Conservation (phyloP, 2,888 invertebrate species). For the Dascillus cervinus region DNA sequence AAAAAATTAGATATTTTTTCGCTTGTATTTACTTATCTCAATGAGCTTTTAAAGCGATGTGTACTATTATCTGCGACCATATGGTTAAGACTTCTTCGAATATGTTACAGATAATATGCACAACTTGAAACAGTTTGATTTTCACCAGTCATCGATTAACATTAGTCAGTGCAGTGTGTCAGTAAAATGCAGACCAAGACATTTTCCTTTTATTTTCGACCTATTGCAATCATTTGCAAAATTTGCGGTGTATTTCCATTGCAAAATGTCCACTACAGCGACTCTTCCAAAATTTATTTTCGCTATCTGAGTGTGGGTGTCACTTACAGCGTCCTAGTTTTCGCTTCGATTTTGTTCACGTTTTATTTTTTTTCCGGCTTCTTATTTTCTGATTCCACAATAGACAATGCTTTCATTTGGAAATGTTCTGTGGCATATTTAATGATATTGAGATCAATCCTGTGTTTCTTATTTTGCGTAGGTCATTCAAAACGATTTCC, state of each 20-base stretch:
- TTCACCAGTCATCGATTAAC: too few species aligned
- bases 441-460: constrained; percentile 6
- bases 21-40: too few species aligned
- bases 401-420: constrained; percentile 3
- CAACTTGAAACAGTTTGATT: too few species aligned
- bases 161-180: too few species aligned
- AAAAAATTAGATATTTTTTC: too few species aligned
- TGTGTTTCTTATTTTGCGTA: constrained; percentile 9
- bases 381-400: constrained; percentile 7
- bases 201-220: constrained; percentile 25
- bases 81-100: too few species aligned
- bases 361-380: constrained; percentile 16
- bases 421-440: constrained; percentile 6
- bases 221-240: constrained; percentile 20
- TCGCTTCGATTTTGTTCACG: constrained; percentile 8
- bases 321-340: constrained; percentile 17
- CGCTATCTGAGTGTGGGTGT: constrained; percentile 13
- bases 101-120: too few species aligned
- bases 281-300: constrained; percentile 14
- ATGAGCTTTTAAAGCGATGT: too few species aligned
- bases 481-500: constrained; percentile 8
- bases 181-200: constrained; percentile 9
- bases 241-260: constrained; percentile 22
- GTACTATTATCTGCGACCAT: too few species aligned
- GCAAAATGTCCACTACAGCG: constrained; percentile 16